Evolutionary conservation across 2,888 invertebrate species (phyloP).

Genomic region (Mimumesa dahlbomi): DNA sequence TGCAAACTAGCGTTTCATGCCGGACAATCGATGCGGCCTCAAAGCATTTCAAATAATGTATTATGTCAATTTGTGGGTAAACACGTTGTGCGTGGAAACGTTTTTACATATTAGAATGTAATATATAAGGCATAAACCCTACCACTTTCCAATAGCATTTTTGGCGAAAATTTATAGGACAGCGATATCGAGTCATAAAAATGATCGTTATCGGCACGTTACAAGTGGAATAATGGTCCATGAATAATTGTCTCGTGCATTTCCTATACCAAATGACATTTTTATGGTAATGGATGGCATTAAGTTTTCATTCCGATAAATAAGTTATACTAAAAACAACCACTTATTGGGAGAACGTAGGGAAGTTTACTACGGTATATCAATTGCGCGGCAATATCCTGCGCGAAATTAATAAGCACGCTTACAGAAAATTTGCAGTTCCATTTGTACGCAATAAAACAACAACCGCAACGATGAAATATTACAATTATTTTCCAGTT

Average conservation of each 20-base stretch:
- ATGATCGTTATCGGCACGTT: constrained; percentile 11
- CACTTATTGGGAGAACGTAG: neutral
- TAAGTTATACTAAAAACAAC: neutral
- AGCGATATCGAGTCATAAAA: constrained; percentile 5
- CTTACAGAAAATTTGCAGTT: neutral
- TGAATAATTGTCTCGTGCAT: constrained; percentile 20
- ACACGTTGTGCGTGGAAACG: too few species aligned
- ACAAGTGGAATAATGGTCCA: constrained; percentile 10
- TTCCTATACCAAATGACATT: neutral
- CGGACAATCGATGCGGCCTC: too few species aligned
- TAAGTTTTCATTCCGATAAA: constrained; percentile 14
- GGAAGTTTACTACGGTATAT: neutral
- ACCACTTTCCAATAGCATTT: constrained; percentile 14
- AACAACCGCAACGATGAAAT: neutral
- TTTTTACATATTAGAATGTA: too few species aligned
- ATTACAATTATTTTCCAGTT: neutral
- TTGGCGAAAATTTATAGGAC: constrained; percentile 11
- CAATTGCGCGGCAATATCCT: constrained; percentile 4
- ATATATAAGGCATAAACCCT: too few species aligned
- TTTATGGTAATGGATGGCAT: constrained; percentile 21
- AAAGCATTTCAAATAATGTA: too few species aligned
- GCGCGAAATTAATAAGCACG: constrained; percentile 24
- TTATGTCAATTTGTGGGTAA: too few species aligned
- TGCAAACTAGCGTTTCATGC: too few species aligned
- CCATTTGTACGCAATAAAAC: neutral